Evolutionary conservation across 2,888 invertebrate genomes (phyloP), one percentile per base, ranked within the genome.

Genomic region (Epinotia ramella): DNA sequence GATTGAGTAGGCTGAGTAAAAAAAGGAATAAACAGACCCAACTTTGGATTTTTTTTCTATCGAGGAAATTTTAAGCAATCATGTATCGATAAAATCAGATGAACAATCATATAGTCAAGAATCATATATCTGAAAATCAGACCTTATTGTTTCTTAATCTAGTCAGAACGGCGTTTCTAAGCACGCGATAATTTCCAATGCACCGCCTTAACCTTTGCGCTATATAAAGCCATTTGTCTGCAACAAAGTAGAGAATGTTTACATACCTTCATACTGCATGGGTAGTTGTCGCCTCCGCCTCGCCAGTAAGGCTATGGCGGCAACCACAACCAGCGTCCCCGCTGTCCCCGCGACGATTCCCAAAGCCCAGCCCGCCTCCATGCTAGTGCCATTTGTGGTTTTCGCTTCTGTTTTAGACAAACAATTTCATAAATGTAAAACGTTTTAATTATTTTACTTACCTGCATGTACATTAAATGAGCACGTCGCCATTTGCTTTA

Each of bases 331-430:
- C n/a, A 97, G 94, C 0, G 96, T 96, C 1, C 96, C 96, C 16
- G 96, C 94, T 33, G 96, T 95, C 1, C 97, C 97, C 71, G 96
- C 96, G 73, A 97, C 93, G 65, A 96, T 95, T 13, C 96, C 97
- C 2, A 96, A 85, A 40, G 89, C 88, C 93, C 94, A 93, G 77
- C 89, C 89, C 3, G 89, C 82, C 69, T 93, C 91, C 9, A 90
- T 84, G 0, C 79, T 80, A 11, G 82, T 82, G 0, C 78, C 79
- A 79, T 79, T 88, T 0, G 84, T 84, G 64, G 86, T 86, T 79
- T 87, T 92, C 0, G 90, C 89, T 82, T 91, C 92, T 92, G 83
- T 78, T 44, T 18, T 67, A 65, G 78, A 77, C 73, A 71, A 76
- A 71, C 16, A 33, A 11, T 62, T 56, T 49, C 33, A 60, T 62